These are phyloP conservation scores for Acestrorhynchus altus DNA, from an alignment of 2,797 vertebrate genomes.

Conservation along the genomic window DNA sequence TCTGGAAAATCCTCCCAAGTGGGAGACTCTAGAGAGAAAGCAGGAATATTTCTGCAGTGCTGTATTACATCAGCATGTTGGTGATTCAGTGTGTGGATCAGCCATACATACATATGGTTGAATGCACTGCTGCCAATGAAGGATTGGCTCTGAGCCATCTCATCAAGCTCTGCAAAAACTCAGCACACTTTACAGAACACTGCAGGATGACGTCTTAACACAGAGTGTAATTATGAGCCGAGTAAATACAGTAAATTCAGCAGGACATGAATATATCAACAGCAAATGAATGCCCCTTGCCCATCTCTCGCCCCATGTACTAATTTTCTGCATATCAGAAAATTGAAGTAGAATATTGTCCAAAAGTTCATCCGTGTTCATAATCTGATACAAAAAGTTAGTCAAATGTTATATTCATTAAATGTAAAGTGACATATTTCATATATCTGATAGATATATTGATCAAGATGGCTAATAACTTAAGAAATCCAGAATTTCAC, in stretches of 20 bases:
- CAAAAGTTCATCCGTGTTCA: no score
- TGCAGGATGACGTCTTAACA: neutral
- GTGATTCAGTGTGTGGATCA: conserved; percentile 6
- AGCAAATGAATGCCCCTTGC: neutral
- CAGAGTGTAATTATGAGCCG: neutral
- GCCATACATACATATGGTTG: neutral
- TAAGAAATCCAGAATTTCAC: no score
- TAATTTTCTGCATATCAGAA: no score
- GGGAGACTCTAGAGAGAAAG: conserved; percentile 20
- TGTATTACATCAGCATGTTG: neutral
- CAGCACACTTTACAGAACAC: neutral
- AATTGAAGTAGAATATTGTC: no score
- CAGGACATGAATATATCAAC: no score
- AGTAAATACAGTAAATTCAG: neutral
- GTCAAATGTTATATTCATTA: no score
- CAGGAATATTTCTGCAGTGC: conserved; percentile 26
- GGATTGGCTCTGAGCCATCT: neutral
- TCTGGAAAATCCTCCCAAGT: conserved; percentile 29
- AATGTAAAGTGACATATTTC: no score
- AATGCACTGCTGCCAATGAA: neutral
- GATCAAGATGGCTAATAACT: no score
- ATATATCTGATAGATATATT: no score
- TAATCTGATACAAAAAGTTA: no score
- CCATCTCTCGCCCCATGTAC: no score
- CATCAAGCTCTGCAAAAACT: neutral